Evolutionary conservation across 2,797 vertebrate species (phyloP).

Genomic region (Eulemur albifrons): DNA sequence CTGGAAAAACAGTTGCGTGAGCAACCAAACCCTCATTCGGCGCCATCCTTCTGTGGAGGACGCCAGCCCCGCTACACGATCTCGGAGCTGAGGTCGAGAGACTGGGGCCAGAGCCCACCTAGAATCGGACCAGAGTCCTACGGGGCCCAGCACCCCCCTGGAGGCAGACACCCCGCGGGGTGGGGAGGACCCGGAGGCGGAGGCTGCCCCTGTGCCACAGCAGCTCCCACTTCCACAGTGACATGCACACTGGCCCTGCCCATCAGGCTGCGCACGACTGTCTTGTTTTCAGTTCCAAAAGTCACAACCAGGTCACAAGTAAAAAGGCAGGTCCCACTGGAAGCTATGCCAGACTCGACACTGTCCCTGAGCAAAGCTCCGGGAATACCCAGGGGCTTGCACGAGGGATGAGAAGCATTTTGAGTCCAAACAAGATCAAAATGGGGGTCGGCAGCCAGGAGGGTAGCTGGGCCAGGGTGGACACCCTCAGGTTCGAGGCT

Average conservation of each 20-base stretch:
- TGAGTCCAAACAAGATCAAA: not conserved
- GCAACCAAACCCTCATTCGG: not conserved
- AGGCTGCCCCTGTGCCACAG: rapidly evolving
- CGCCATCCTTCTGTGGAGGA: not conserved
- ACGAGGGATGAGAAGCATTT: not conserved
- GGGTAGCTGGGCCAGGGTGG: not conserved
- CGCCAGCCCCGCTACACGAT: rapidly evolving
- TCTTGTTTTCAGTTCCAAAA: not conserved
- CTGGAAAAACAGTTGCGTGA: not conserved
- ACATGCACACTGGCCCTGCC: not conserved
- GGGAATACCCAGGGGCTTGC: not conserved
- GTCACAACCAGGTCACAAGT: not conserved
- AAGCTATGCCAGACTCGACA: not conserved
- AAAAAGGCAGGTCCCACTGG: not conserved
- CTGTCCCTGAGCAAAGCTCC: not conserved
- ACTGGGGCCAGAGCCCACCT: not conserved
- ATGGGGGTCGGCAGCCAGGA: not conserved
- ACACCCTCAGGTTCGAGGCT: not conserved
- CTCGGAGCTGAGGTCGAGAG: not conserved
- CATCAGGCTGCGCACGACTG: not conserved
- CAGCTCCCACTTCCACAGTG: not conserved
- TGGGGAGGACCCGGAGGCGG: not conserved
- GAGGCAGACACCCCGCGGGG: not conserved
- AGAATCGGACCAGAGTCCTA: not conserved
- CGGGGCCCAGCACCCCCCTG: not conserved